Evolutionary conservation across 2,797 vertebrate genomes (phyloP), one percentile per base, ranked within the genome.

Genomic region (Pygocentrus nattereri): DNA sequence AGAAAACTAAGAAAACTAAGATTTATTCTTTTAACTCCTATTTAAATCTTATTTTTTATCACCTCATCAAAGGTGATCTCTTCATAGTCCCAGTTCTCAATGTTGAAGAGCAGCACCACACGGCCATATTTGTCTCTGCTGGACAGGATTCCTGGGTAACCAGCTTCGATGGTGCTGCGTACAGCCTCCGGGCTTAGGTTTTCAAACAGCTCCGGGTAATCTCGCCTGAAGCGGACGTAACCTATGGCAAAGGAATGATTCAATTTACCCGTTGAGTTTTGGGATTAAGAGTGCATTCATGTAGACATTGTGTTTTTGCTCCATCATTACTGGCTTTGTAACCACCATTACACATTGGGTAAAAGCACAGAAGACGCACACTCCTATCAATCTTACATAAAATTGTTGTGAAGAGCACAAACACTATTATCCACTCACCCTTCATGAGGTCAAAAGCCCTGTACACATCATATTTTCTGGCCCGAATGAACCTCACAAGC

Each of bases 11-110:
- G n/a, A n/a, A n/a, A n/a, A n/a, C n/a, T n/a, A n/a, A n/a, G n/a
- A n/a, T n/a, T n/a, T n/a, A n/a, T n/a, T n/a, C n/a, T n/a, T n/a
- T n/a, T n/a, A n/a, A n/a, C n/a, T n/a, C n/a, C n/a, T n/a, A n/a
- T n/a, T n/a, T n/a, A n/a, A n/a, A n/a, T n/a, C n/a, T n/a, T n/a
- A n/a, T n/a, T n/a, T 12, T 16, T 25, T 61, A 31, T 41, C 85
- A 98, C 98, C 97, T 99, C 98, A 11, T 99, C 97, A 0, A 99
- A 99, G 34, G 98, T 99, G 93, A 99, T 97, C 90, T 99, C 98
- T 87, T 99, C 97, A 0, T 96, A 97, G 87, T 99, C 97, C 98
- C 98, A 99, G 94, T 97, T 97, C 93, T 99, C 97, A 0, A 98
- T 98, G 92, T 98, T 99, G 94, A 99, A 99, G 83, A 99, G 96